Base-by-base conservation (phyloP, 2,888 invertebrate species). In the Adelognathus sp. region DNA sequence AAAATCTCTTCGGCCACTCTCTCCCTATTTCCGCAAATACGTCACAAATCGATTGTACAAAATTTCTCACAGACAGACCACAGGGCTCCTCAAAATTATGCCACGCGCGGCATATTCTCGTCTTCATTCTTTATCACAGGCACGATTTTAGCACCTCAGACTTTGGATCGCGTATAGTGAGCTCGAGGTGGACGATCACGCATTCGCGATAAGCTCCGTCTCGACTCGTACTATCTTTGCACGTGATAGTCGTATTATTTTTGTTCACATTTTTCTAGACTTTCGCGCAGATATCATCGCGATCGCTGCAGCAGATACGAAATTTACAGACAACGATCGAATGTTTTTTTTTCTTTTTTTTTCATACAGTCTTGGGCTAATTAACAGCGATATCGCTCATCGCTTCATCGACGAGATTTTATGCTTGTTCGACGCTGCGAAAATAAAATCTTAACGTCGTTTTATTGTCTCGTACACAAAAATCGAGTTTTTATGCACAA, bases 41-140 rank as follows among this genome's bases (percentile, higher is more conserved):
- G 50, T 21, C n/a, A n/a, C n/a, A n/a, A n/a, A n/a, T n/a, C n/a
- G n/a, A n/a, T n/a, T n/a, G n/a, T n/a, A n/a, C n/a, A n/a, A n/a
- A n/a, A n/a, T n/a, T n/a, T n/a, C n/a, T n/a, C n/a, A n/a, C n/a
- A n/a, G n/a, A n/a, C n/a, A n/a, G n/a, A n/a, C n/a, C n/a, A n/a
- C n/a, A n/a, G n/a, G n/a, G n/a, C n/a, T n/a, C n/a, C n/a, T n/a
- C n/a, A n/a, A n/a, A n/a, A n/a, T n/a, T n/a, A n/a, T n/a, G 36
- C 54, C 36, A 46, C 44, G 24, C 41, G 14, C n/a, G 27, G 3
- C n/a, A n/a, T n/a, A n/a, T n/a, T n/a, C n/a, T n/a, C n/a, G 44
- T 73, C 60, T 46, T 79, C 33, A 7, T n/a, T 5, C 52, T 54
- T 64, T 74, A 79, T 74, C 74, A 79, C 78, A 79, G 78, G 66